phyloP scores from a whole-genome alignment of 2,888 invertebrate species.

The Rhingia campestris region DNA sequence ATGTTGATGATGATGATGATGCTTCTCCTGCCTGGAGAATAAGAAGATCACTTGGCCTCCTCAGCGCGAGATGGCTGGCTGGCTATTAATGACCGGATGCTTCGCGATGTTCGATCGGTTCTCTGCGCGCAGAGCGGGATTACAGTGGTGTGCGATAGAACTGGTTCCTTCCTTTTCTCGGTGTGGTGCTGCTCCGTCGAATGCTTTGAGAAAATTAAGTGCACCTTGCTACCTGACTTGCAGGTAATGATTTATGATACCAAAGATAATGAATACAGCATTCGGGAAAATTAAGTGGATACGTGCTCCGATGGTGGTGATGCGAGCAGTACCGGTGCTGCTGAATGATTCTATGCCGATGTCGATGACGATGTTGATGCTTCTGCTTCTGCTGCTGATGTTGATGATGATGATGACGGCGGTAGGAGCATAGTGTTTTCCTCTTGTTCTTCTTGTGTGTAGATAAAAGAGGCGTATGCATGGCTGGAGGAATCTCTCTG shows the following conservation, averaged over 20 bases:
- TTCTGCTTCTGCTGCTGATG: slow-evolving; percentile 43
- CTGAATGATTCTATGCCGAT: slow-evolving; percentile 33
- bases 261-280: slow-evolving; percentile 77
- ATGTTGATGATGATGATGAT: slow-evolving; percentile 43
- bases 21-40: slow-evolving; percentile 20
- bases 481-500: slow-evolving; percentile 59
- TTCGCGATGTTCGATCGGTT: slow-evolving; percentile 67
- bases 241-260: slow-evolving; percentile 77
- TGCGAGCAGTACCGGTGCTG: slow-evolving; percentile 43
- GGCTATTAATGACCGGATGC: slow-evolving; percentile 74
- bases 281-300: slow-evolving; percentile 75
- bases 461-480: slow-evolving; percentile 73
- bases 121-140: slow-evolving; percentile 19
- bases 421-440: slow-evolving; percentile 36
- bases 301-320: slow-evolving; percentile 72
- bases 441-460: slow-evolving; percentile 44
- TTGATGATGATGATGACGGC: slow-evolving; percentile 31
- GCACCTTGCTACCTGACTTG: slow-evolving; percentile 77
- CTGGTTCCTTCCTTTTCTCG: slow-evolving; percentile 51
- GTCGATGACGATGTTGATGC: slow-evolving; percentile 34
- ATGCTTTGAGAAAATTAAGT: slow-evolving; percentile 76
- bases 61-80: slow-evolving; percentile 28
- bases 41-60: slow-evolving; percentile 52
- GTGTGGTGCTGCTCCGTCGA: slow-evolving; percentile 57
- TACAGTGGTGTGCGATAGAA: slow-evolving; percentile 51